Base-by-base conservation (phyloP, 2,888 invertebrate species). In the Hofmannophila pseudospretella region DNA sequence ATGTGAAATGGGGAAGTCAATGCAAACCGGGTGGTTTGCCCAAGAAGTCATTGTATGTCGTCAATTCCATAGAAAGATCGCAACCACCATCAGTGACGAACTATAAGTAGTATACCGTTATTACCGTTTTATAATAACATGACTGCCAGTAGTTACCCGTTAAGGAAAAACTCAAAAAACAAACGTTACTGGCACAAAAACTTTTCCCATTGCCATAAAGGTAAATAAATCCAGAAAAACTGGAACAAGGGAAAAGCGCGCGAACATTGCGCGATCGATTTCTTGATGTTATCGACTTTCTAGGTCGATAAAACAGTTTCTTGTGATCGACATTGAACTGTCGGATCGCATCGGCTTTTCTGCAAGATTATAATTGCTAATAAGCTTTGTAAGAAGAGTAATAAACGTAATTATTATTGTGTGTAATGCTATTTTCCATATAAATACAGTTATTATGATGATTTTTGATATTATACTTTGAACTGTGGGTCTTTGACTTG, bases 211-310 rank as follows among this genome's bases (percentile, higher is more conserved):
- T 13, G 38, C 34, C 40, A 34, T 38, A n/a, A n/a, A n/a, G n/a
- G n/a, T 41, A 25, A 14, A 30, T 27, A 14, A 9, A 36, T 31
- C 33, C 20, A 44, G 45, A 47, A 49, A 49, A 49, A 51, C 47
- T 28, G 38, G 48, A 44, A 41, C 32, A 34, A 37, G 47, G 45
- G 47, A 51, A 49, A 45, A 44, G 45, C 46, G 47, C 43, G 44
- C 37, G 38, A 16, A 31, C 16, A 7, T 19, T 10, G 7, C 12
- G 12, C n/a, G 19, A 10, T 13, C n/a, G 12, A 10, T 13, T 10
- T 23, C 11, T 13, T 13, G 8, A 14, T 14, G 1, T 13, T 43
- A 40, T 45, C 37, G 22, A 38, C 45, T 51, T 49, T 51, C 51
- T 45, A 44, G 36, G 36, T 45, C 44, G 44, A 46, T 46, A 43